phyloP scores from a whole-genome alignment of 1,140 invertebrate species.

The Dendroctonus valens region DNA sequence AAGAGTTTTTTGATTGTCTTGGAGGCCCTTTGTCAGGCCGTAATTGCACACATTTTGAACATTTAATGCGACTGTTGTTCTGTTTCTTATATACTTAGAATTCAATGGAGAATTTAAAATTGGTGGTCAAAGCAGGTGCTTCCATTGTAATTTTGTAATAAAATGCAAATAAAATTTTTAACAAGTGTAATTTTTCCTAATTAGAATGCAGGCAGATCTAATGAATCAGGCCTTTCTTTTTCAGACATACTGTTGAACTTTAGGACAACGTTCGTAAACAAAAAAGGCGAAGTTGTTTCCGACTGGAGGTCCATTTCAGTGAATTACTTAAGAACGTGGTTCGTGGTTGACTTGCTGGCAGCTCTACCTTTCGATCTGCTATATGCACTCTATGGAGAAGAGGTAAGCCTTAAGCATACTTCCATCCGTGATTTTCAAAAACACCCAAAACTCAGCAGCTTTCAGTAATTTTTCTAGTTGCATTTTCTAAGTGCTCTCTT shows the following conservation, averaged over 20 bases:
- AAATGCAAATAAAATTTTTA: too few relatives aligned
- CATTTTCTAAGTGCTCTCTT: background rate
- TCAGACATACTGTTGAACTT: conserved; percentile 98
- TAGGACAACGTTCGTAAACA: conserved; percentile 96
- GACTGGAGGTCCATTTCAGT: conserved; percentile 83
- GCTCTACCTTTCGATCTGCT: conserved; percentile 96
- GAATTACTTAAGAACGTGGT: conserved; percentile 94
- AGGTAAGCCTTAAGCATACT: conserved; percentile 60
- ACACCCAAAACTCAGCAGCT: too few relatives aligned
- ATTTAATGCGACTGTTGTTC: too few relatives aligned
- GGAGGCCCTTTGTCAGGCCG: too few relatives aligned
- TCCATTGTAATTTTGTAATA: too few relatives aligned
- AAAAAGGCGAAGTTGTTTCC: conserved; percentile 97
- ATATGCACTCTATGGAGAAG: conserved; percentile 80
- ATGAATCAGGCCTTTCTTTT: conserved; percentile 18
- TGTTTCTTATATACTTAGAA: too few relatives aligned
- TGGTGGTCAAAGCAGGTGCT: too few relatives aligned
- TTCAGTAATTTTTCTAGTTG: background rate
- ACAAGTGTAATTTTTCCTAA: too few relatives aligned
- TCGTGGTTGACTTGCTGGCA: conserved; percentile 90
- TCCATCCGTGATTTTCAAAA: background rate
- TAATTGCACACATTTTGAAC: too few relatives aligned
- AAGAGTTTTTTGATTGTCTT: too few relatives aligned
- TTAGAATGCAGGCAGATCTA: too few relatives aligned
- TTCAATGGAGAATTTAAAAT: too few relatives aligned